These are phyloP conservation scores for Poecilia picta DNA, from an alignment of 2,797 vertebrate species.

Conservation along the genomic window DNA sequence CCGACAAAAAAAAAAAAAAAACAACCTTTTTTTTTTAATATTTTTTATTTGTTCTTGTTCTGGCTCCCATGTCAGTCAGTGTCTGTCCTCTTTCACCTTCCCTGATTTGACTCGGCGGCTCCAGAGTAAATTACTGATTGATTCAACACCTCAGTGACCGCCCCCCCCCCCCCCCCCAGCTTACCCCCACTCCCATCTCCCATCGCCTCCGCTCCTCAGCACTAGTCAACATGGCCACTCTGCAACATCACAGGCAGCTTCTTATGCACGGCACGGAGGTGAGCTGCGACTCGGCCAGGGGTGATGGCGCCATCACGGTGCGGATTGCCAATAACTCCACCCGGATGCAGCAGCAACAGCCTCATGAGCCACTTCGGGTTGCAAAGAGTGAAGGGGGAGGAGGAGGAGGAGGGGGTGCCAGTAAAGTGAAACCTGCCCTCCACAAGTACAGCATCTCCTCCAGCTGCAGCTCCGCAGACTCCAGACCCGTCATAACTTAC, in stretches of 20 bases:
- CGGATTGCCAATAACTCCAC: conserved; percentile 82
- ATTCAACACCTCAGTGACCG: conserved; percentile 35
- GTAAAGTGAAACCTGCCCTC: conserved; percentile 80
- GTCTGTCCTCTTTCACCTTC: conserved; percentile 27
- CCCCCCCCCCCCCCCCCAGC: conserved; percentile 9
- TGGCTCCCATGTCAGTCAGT: conserved; percentile 17
- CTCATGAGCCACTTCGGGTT: conserved; percentile 57
- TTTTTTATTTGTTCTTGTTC: conserved; percentile 1
- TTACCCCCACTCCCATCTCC: background rate
- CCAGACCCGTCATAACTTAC: conserved; percentile 75
- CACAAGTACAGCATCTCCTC: conserved; percentile 96
- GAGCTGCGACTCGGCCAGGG: conserved; percentile 88
- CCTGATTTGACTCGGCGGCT: conserved; percentile 56
- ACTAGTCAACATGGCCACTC: conserved; percentile 88
- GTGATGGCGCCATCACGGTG: conserved; percentile 86
- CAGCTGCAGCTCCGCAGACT: conserved; percentile 93
- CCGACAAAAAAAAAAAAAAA: conserved; percentile 41
- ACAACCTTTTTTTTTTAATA: conserved; percentile 36
- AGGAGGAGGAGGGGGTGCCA: conserved; percentile 47
- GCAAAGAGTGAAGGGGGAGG: conserved; percentile 51
- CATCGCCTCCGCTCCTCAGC: conserved; percentile 37
- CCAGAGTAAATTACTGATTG: conserved; percentile 45
- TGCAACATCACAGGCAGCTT: conserved; percentile 89
- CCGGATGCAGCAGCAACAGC: conserved; percentile 63
- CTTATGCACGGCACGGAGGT: conserved; percentile 90